phyloP scores from a whole-genome alignment of 2,113 vertebrate species.

The Isurus oxyrinchus region DNA sequence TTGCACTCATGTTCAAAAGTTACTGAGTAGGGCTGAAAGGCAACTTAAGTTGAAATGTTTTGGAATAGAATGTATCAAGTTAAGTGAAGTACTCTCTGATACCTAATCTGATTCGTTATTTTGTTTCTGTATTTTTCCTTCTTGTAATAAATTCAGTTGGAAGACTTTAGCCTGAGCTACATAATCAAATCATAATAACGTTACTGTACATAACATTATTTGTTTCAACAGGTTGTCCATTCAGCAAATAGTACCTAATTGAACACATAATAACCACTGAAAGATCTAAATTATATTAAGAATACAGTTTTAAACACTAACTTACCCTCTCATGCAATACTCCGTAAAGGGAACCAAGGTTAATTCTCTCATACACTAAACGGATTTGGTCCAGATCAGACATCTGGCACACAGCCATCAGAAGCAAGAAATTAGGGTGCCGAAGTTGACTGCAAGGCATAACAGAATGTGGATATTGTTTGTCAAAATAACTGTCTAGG shows the following conservation, averaged over 20 bases:
- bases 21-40: background rate
- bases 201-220: background rate
- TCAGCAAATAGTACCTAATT: background rate
- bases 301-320: background rate
- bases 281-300: background rate
- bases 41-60: background rate
- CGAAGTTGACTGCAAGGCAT: constrained; percentile 55
- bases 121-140: background rate
- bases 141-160: background rate
- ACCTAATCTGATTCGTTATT: background rate
- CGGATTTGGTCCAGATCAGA: constrained; percentile 55
- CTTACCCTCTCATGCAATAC: constrained; percentile 66
- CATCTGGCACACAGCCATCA: constrained; percentile 63
- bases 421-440: constrained; percentile 61
- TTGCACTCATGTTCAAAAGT: background rate
- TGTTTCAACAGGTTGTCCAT: background rate
- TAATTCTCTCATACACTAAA: constrained; percentile 60
- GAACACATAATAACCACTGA: too few species aligned
- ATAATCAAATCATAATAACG: background rate
- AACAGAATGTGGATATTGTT: background rate
- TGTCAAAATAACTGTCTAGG: background rate
- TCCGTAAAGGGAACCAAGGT: constrained; percentile 59
- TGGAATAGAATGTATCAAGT: background rate
- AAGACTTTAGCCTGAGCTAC: background rate
- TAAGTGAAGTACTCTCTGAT: background rate